Evolutionary conservation across 2,888 invertebrate species (phyloP), one percentile per base, ranked within the genome.

Genomic region (Thymelicus lineola): DNA sequence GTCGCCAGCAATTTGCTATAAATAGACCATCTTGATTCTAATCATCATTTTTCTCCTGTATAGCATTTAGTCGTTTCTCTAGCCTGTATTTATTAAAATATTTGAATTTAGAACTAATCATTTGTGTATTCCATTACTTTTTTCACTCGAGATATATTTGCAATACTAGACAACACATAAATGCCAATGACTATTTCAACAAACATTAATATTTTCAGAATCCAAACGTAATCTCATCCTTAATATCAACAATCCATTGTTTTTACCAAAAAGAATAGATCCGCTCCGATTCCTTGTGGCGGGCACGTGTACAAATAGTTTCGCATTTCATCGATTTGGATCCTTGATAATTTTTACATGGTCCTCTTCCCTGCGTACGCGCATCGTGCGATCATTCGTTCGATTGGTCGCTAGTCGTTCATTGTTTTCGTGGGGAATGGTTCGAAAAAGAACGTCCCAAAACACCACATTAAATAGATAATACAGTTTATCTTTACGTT

Each of bases 1-100:
- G 87, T 86, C 87, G 84, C 67, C 76, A 80, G 66, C 77, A 75
- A 77, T 77, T 57, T 75, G 73, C 62, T 74, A 67, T 70, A 71
- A 73, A 77, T 74, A 73, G 73, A 73, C 46, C 60, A 46, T 70
- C 69, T 61, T 66, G 55, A 63, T 60, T 45, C 53, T 45, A 46
- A 62, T 62, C 35, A 36, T 62, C 35, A 60, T 62, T n/a, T 45
- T 15, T 59, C 38, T 3, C 38, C 10, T 20, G 12, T 17, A 42
- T 28, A 35, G 55, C 55, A 55, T 1, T 28, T 4, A 14, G 2
- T 42, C 42, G 42, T 12, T 55, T 3, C 15, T 15, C 15, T 15
- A 17, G 6, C 1, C 15, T 50, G 15, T 42, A 9, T 9, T 42
- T 42, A 42, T 12, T 42, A 42, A 42, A 9, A 42, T 42, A 42